These are phyloP conservation scores for Folsomia manolachei DNA, from an alignment of 2,888 invertebrate genomes.

Conservation along the genomic window DNA sequence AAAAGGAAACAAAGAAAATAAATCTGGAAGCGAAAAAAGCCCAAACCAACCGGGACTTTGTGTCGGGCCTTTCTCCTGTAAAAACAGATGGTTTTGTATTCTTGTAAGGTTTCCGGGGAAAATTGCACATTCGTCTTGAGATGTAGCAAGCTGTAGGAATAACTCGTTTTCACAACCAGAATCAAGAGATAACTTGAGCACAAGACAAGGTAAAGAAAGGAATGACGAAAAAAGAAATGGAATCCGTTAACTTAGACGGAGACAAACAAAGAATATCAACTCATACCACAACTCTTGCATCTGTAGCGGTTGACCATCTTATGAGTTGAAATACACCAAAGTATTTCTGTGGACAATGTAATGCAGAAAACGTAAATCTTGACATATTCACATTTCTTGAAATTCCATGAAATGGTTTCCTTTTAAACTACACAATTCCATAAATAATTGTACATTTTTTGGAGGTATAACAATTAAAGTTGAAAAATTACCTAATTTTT, in stretches of 20 bases:
- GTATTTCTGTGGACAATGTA: no score
- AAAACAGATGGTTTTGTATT: neutral
- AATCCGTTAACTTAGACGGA: neutral
- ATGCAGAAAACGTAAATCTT: no score
- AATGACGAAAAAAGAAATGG: neutral
- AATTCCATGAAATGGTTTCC: no score
- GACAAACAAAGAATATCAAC: no score
- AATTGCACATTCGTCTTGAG: neutral
- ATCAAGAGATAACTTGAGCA: slow-evolving; percentile 5
- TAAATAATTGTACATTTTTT: no score
- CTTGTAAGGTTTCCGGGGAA: neutral
- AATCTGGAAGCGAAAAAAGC: neutral
- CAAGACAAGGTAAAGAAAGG: slow-evolving; percentile 6
- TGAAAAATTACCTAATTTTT: neutral
- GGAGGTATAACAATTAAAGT: no score
- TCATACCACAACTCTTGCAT: no score
- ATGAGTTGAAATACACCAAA: no score
- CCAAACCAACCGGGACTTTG: neutral
- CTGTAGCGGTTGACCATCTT: no score
- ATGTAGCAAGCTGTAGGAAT: no score
- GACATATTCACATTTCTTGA: no score
- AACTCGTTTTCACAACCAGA: neutral
- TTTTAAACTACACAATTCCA: no score
- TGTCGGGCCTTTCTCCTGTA: neutral
- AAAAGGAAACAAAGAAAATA: slow-evolving; percentile 8